These are phyloP conservation scores for Drosophila meridiana DNA, from an alignment of 2,888 invertebrate genomes.

Conservation along the genomic window DNA sequence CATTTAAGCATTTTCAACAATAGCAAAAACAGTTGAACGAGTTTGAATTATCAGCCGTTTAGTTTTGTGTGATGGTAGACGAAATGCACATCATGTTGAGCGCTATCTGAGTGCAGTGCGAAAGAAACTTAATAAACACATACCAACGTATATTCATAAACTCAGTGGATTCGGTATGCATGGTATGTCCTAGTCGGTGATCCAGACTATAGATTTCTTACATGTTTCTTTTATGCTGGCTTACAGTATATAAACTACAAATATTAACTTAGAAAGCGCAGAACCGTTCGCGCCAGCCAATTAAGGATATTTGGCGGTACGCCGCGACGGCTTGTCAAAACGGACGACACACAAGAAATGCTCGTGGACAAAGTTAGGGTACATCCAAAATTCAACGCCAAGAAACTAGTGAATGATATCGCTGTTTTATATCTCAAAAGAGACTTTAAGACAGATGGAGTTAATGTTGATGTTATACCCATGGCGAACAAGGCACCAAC, in stretches of 20 bases:
- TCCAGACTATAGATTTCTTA: not conserved
- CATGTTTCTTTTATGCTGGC: not conserved
- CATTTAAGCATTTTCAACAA: too few species aligned
- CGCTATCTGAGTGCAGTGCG: too few species aligned
- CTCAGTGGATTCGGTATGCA: too few species aligned
- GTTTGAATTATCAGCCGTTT: too few species aligned
- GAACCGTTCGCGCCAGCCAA: not conserved
- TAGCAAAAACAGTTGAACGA: too few species aligned
- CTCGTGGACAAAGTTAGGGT: not conserved
- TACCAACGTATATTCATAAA: too few species aligned
- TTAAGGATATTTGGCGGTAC: constrained; percentile 47
- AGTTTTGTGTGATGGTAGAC: too few species aligned
- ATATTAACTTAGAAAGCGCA: not conserved
- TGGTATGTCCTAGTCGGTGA: not conserved
- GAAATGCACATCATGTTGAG: too few species aligned
- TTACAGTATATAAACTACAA: not conserved
- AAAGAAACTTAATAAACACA: too few species aligned
- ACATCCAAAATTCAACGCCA: constrained; percentile 39
- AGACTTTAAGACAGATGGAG: not conserved
- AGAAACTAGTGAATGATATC: constrained; percentile 36
- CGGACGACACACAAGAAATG: constrained; percentile 27
- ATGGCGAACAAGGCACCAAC: not conserved
- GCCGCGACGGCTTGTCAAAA: constrained; percentile 45
- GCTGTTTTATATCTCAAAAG: constrained; percentile 39
- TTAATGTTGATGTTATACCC: constrained; percentile 18